Base-by-base conservation (phyloP, 1,140 invertebrate genomes). In the Thaumetopoea pityocampa region DNA sequence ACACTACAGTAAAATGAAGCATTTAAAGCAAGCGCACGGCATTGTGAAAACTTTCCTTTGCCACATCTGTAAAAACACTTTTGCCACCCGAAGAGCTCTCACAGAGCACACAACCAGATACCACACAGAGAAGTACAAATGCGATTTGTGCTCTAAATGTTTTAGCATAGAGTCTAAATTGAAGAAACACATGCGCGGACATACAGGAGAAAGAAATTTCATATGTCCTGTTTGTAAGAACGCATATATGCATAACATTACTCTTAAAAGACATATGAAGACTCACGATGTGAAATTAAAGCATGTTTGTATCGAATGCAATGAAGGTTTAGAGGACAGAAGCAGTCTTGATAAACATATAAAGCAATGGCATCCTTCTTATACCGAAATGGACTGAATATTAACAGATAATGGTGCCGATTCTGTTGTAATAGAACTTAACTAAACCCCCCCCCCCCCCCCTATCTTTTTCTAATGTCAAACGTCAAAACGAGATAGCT, bases 161-260 rank as follows among this genome's bases (percentile, higher is more conserved):
- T 87, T 87, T 17, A 67, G 68, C 5, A 78, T 81, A 30, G 67
- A 80, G 15, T 90, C 89, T 74, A 90, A 50, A 63, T 89, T 66
- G 73, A 92, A 79, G 88, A 92, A 85, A 43, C 92, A 94, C 71
- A 90, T 93, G 79, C 68, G 89, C 18, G 88, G 86, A 1, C 90
- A 91, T 53, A 89, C 88, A 0, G 89, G 89, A 0, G 89, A 89
- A 47, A 78, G 79, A 8, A 87, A 85, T 2, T 89, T 87, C 37
- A 54, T 80, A 4, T 89, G 88, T 49, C 47, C 71, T 1, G 61
- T 86, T 5, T 91, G 90, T 51, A 79, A 85, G 29, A 87, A 88
- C 16, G 60, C 84, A 1, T 91, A 90, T 58, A 89, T 88, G 11
- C 81, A 90, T 30, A 89, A 90, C 47, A 87, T 90, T 50, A 90